A percentile compares a stretch with the other conserved stretches of the same genome.
These are phyloP conservation scores for Spinus pinus DNA, from an alignment of 2,797 vertebrate genomes.

Conservation along the genomic window DNA sequence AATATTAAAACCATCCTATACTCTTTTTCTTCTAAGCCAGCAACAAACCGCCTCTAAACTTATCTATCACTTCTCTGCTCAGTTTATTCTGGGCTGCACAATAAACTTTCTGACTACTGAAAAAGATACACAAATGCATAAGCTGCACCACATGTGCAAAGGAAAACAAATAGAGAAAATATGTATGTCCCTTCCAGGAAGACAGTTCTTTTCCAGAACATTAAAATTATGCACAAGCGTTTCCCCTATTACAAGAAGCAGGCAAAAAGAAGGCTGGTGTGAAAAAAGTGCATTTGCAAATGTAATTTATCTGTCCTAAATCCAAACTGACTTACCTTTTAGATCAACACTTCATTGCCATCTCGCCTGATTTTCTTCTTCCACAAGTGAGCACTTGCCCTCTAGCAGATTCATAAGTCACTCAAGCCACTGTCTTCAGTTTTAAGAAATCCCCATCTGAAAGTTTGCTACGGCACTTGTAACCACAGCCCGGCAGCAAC, in stretches of 20 bases:
- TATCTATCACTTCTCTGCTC: conserved; percentile 48
- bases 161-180: background rate
- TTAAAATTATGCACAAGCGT: background rate
- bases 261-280: background rate
- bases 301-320: background rate
- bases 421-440: background rate
- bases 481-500: conserved; percentile 23
- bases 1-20: conserved; percentile 73
- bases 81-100: conserved; percentile 23
- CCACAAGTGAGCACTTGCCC: background rate
- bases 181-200: background rate
- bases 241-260: background rate
- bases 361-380: background rate
- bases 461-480: background rate
- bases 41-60: conserved; percentile 27
- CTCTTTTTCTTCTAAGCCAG: conserved; percentile 50
- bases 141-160: background rate
- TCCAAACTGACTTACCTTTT: background rate
- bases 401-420: background rate
- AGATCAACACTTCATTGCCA: background rate
- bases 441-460: conserved; percentile 9
- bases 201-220: background rate
- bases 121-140: background rate
- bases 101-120: conserved; percentile 28
- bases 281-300: background rate